Evolutionary conservation across 30 jellyfish, hydroid and myxozoan species (phyloP), one percentile per base, ranked within the genome.

Genomic region (Aurelia aurita): DNA sequence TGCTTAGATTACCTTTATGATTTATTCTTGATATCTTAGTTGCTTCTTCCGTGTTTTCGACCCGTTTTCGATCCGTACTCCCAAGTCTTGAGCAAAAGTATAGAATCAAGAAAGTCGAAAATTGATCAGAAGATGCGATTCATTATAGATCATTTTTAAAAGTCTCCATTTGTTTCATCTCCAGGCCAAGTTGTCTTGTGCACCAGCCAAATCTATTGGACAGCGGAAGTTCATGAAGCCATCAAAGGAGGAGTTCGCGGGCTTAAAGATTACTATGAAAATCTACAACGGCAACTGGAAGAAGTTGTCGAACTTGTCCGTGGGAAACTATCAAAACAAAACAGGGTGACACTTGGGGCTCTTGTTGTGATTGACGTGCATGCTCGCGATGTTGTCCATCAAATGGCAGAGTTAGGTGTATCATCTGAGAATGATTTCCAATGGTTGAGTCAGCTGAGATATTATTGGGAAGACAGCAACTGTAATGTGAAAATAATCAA

Each of bases 191-290:
- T 94, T 85, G 99, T 94, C 22, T 89, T 94, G 55, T 89, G 97
- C 78, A 87, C 91, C 14, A 94, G 99, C 90, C 99, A 94, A 73
- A 94, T 94, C 15, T 94, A 32, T 71, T 94, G 99, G 99, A 94
- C 99, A n/a, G 83, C 90, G 14, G 97, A 94, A 73, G 99, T 94
- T 7, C 99, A 94, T 66, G 97, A 88, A 46, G 99, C 99, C 58
- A 78, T 94, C 68, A 88, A 82, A 15, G 89, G 98, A 10, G 99
- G 99, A n/a, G 87, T 92, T 13, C 96, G 94, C 16, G 97, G 97
- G 19, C 60, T 94, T 77, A 70, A 68, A 25, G 99, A 94, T 61
- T 94, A 94, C 79, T 75, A 87, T 49, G 97, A 85, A 53, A 89
- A 88, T 69, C 88, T 89, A 59, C 87, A 97, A 22, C 55, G 85